Percentiles rank a stretch among this genome's conserved stretches.
These are phyloP conservation scores for Furcifer pardalis DNA, from an alignment of 2,797 vertebrate genomes.

Conservation along the genomic window DNA sequence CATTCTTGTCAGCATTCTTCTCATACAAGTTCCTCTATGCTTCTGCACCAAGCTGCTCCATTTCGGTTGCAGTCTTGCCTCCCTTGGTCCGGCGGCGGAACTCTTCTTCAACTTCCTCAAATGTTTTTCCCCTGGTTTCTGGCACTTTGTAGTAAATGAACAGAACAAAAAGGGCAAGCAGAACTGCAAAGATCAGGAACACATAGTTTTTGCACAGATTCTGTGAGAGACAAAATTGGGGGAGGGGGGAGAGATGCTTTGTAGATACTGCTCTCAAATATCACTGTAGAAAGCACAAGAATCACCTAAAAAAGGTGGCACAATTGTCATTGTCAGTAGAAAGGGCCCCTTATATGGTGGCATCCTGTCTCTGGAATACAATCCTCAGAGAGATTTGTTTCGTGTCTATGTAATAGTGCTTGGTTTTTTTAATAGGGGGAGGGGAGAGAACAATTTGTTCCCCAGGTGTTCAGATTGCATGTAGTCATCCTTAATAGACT, in stretches of 20 bases:
- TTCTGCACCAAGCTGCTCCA: slow-evolving; percentile 84
- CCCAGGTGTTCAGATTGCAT: too few relatives aligned
- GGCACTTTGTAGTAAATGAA: slow-evolving; percentile 90
- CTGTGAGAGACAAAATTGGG: slow-evolving; percentile 69
- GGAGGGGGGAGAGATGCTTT: slow-evolving; percentile 2
- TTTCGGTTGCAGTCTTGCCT: slow-evolving; percentile 74
- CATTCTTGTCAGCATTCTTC: slow-evolving; percentile 22
- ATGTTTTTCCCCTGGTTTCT: slow-evolving; percentile 94
- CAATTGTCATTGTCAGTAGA: neutral
- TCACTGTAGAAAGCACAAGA: neutral
- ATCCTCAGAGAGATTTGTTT: neutral
- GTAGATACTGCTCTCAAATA: neutral
- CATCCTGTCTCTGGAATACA: too few relatives aligned
- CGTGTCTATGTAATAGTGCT: neutral
- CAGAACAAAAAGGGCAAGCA: slow-evolving; percentile 85
- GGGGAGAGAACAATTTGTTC: too few relatives aligned
- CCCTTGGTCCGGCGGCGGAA: slow-evolving; percentile 81
- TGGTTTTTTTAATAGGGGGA: too few relatives aligned
- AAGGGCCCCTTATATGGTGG: neutral
- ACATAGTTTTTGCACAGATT: slow-evolving; percentile 82
- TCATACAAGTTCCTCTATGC: slow-evolving; percentile 65
- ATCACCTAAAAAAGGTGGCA: neutral
- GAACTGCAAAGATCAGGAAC: slow-evolving; percentile 87
- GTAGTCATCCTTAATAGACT: too few relatives aligned
- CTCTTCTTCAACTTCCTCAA: slow-evolving; percentile 88